phyloP scores from a whole-genome alignment of 2,797 vertebrate species.

The Percopsis omiscomaycus region DNA sequence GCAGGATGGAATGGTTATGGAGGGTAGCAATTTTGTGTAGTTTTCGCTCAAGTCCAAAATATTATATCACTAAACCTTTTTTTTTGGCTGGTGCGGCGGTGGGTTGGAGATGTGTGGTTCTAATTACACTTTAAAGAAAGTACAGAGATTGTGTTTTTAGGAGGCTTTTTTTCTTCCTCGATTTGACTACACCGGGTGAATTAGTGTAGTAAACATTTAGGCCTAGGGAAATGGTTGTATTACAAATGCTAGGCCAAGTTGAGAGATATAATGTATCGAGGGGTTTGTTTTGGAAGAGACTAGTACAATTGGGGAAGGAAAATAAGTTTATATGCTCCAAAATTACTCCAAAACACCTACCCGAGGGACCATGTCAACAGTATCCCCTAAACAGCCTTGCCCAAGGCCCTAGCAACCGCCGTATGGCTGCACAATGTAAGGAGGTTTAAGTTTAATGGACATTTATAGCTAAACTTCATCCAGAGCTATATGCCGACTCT shows the following conservation, averaged over 20 bases:
- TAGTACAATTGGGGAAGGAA: not conserved
- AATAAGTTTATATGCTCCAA: not conserved
- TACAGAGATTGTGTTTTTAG: not conserved
- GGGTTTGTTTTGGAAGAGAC: not conserved
- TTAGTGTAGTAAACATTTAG: constrained; percentile 29
- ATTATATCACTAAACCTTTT: too few relatives aligned
- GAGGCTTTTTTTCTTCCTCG: constrained; percentile 3
- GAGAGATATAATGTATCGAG: not conserved
- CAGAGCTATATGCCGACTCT: not conserved
- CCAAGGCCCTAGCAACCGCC: not conserved
- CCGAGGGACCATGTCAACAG: not conserved
- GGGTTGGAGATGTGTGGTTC: constrained; percentile 12
- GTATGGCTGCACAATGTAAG: not conserved
- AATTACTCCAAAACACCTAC: not conserved
- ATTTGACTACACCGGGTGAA: constrained; percentile 21
- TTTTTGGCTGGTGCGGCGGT: not conserved
- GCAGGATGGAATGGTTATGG: constrained; percentile 5
- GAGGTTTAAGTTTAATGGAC: constrained; percentile 11
- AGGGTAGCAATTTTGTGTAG: not conserved
- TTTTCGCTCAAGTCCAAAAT: constrained; percentile 4
- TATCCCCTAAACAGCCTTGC: not conserved
- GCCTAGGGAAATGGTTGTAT: not conserved
- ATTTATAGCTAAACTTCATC: constrained; percentile 2
- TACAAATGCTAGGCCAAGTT: not conserved
- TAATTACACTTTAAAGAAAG: constrained; percentile 10